Percentiles rank a stretch among this genome's conserved stretches.
phyloP scores from a whole-genome alignment of 2,797 vertebrate genomes.

The Acomys russatus region DNA sequence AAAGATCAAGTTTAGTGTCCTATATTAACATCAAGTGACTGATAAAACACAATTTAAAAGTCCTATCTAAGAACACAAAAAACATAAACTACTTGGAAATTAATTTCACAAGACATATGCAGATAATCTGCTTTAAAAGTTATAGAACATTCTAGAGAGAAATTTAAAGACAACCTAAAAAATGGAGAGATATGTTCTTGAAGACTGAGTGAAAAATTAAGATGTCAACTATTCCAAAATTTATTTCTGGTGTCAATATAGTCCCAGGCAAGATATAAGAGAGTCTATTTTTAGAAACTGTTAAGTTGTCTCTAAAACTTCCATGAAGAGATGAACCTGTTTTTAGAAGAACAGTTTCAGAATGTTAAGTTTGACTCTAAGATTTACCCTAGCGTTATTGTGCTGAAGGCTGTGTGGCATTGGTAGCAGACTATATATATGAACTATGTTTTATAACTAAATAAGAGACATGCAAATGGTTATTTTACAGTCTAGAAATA shows the following conservation, averaged over 20 bases:
- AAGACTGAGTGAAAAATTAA: slow-evolving; percentile 35
- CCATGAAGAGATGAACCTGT: not conserved
- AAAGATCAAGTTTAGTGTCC: not conserved
- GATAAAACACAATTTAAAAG: not conserved
- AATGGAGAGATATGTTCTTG: not conserved
- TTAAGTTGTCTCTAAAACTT: not conserved
- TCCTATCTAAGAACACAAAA: not conserved
- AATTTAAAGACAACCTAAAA: slow-evolving; percentile 54
- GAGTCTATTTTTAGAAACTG: slow-evolving; percentile 35
- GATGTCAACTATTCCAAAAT: slow-evolving; percentile 7
- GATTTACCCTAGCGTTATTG: slow-evolving; percentile 19
- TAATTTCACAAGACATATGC: slow-evolving; percentile 44
- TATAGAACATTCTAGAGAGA: slow-evolving; percentile 18
- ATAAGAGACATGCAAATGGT: not conserved
- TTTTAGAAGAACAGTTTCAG: slow-evolving; percentile 40
- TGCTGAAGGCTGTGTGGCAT: not conserved
- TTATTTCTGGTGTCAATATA: slow-evolving; percentile 28
- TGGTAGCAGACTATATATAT: not conserved
- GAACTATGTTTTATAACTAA: not conserved
- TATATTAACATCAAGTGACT: not conserved
- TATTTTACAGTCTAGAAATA: not conserved
- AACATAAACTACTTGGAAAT: not conserved
- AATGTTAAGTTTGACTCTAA: slow-evolving; percentile 33
- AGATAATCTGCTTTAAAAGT: slow-evolving; percentile 43
- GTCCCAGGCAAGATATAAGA: not conserved